Evolutionary conservation across 2,113 vertebrate species (phyloP).

Genomic region (Leptosomus discolor): DNA sequence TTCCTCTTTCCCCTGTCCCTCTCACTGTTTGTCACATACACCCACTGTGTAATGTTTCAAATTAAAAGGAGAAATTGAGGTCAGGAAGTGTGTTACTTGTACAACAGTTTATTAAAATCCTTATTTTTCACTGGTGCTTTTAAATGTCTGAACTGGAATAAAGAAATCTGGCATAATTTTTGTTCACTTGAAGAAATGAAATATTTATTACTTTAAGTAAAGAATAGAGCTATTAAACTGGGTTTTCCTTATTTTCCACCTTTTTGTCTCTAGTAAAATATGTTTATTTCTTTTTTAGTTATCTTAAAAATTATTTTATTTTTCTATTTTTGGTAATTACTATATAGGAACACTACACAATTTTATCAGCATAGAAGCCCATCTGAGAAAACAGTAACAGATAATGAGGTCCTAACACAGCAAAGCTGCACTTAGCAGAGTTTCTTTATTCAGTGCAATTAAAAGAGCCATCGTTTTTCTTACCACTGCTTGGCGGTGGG

Average conservation of each 20-base stretch:
- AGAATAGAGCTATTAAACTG: background rate
- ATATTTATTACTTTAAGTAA: background rate
- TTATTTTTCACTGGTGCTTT: background rate
- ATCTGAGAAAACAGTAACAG: background rate
- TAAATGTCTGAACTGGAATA: background rate
- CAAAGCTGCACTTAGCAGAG: background rate
- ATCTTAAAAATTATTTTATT: background rate
- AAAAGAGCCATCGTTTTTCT: slow-evolving; percentile 21
- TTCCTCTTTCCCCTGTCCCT: background rate
- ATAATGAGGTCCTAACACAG: background rate
- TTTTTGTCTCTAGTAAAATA: background rate
- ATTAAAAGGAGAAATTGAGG: background rate
- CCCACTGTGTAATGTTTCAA: background rate
- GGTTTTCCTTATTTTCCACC: background rate
- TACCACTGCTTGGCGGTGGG: background rate
- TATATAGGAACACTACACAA: background rate
- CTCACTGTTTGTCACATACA: background rate
- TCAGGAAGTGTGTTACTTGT: background rate
- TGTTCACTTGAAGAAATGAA: background rate
- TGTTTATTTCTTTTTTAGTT: background rate
- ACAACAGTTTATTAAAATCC: background rate
- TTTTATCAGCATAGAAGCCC: background rate
- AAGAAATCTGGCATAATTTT: background rate
- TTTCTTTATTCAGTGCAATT: background rate
- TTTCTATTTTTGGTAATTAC: background rate